Evolutionary conservation across 53 echinoderm and acorn worm species (phyloP).

Genomic region (Stichopus horrens): DNA sequence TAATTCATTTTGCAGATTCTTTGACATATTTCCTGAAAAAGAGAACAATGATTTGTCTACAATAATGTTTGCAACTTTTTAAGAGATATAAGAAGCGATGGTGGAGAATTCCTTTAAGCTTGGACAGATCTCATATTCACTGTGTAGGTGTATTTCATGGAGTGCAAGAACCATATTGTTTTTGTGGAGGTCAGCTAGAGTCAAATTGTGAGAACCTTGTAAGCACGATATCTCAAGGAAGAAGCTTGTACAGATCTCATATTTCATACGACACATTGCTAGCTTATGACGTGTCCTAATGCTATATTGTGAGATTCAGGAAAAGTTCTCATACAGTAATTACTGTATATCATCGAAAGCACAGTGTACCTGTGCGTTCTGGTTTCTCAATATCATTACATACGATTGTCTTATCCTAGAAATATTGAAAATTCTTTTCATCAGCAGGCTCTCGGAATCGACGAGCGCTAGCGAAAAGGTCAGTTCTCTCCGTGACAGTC

Average conservation of each 20-base stretch:
- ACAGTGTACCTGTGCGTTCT: neutral
- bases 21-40: too few species aligned
- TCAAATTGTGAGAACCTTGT: too few species aligned
- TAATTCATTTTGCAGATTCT: too few species aligned
- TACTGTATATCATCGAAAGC: neutral
- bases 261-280: neutral
- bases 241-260: neutral
- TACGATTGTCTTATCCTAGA: neutral
- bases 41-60: too few species aligned
- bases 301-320: neutral
- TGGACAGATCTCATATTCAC: too few species aligned
- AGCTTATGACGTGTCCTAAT: too few species aligned
- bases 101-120: too few species aligned
- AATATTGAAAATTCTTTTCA: neutral
- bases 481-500: conserved; percentile 82
- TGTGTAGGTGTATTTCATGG: too few species aligned
- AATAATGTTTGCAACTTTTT: too few species aligned
- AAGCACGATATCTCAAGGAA: neutral
- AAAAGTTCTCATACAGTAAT: neutral
- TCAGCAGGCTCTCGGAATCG: conserved; percentile 72
- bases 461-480: conserved; percentile 85
- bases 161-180: too few species aligned
- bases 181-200: too few species aligned
- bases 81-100: too few species aligned
- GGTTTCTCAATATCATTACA: neutral